Evolutionary conservation across 1,140 invertebrate species (phyloP), one percentile per base, ranked within the genome.

Genomic region (Aradophagus sp.): DNA sequence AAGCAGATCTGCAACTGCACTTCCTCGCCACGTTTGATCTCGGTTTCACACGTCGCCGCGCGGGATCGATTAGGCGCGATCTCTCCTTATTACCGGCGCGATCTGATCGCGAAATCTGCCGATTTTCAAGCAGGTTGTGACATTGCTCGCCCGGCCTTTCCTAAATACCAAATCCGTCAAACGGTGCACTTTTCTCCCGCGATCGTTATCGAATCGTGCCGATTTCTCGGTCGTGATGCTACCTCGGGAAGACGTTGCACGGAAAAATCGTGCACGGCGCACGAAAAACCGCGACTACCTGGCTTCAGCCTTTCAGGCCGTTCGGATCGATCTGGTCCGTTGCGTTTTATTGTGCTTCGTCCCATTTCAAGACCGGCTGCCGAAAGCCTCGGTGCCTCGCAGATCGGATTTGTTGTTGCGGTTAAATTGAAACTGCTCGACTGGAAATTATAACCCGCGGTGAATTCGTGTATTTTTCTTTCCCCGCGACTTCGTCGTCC

Each of bases 161-260:
- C 81, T 84, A 85, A 85, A 85, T 85, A 84, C 83, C 83, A 84
- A 81, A 77, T n/a, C 81, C 78, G 79, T 80, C 81, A 84, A 84
- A 77, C 82, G 77, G 34, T 26, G 42, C 31, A 47, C 47, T 35
- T 45, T 48, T 26, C 55, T 48, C 35, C 32, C 47, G 47, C 52
- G 26, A 42, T 63, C 50, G 34, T 16, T 27, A 31, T 19, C 59
- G 31, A 56, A 38, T 19, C 39, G n/a, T n/a, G n/a, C n/a, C n/a
- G n/a, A n/a, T n/a, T n/a, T n/a, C n/a, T n/a, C n/a, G n/a, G n/a
- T n/a, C n/a, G n/a, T n/a, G n/a, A n/a, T n/a, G n/a, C n/a, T n/a
- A n/a, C n/a, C n/a, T n/a, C n/a, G n/a, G n/a, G n/a, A n/a, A n/a
- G n/a, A n/a, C n/a, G n/a, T n/a, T n/a, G n/a, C n/a, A n/a, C n/a